These are phyloP conservation scores for Hydrozoanthus tunicans DNA, from an alignment of 64 coral and sea anemone species.

Conservation along the genomic window DNA sequence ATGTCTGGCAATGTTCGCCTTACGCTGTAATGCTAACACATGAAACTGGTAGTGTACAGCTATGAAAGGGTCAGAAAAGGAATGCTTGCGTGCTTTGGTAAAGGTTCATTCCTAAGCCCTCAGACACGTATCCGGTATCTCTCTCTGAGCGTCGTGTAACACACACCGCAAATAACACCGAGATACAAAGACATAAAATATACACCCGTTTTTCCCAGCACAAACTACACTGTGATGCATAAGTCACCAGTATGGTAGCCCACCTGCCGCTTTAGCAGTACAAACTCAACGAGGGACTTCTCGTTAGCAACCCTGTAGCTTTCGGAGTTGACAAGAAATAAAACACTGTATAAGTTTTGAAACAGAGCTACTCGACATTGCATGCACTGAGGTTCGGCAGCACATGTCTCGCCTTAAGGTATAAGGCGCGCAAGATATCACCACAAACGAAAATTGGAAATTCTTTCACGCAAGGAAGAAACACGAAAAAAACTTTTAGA, in stretches of 20 bases:
- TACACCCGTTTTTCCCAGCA: not conserved
- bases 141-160: slow-evolving; percentile 45
- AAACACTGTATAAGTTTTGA: not conserved
- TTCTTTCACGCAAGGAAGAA: slow-evolving; percentile 54
- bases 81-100: slow-evolving; percentile 32
- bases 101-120: not conserved
- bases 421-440: not conserved
- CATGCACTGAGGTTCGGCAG: not conserved
- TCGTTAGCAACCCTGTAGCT: not conserved
- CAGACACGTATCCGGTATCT: slow-evolving; percentile 55
- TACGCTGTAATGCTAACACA: not conserved
- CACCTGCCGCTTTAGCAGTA: not conserved
- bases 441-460: slow-evolving; percentile 17
- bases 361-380: not conserved
- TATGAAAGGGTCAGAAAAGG: slow-evolving; percentile 22
- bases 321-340: not conserved
- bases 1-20: not conserved
- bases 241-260: not conserved
- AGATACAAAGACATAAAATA: slow-evolving; percentile 4
- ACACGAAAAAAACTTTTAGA: not conserved
- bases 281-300: not conserved
- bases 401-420: slow-evolving; percentile 45
- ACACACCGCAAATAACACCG: not conserved
- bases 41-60: not conserved
- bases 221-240: not conserved